phyloP scores from a whole-genome alignment of 1,140 invertebrate genomes.

The Melanaphis sacchari region DNA sequence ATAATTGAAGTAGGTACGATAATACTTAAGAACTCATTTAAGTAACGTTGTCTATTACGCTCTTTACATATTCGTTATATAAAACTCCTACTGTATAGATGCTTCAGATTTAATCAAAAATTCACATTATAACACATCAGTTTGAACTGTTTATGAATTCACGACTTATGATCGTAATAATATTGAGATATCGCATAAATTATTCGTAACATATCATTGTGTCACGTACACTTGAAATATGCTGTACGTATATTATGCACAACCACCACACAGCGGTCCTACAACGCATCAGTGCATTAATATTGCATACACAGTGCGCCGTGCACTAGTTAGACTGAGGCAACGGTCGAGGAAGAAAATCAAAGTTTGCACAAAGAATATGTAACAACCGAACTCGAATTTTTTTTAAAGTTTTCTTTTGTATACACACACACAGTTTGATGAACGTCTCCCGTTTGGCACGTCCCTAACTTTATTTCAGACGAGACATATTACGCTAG shows the following conservation, averaged over 20 bases:
- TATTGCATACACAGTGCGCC: conserved; percentile 51
- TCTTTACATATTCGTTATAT: not conserved
- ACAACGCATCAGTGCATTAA: conserved; percentile 42
- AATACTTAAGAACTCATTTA: too few species aligned
- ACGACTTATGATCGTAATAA: not conserved
- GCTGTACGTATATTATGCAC: not conserved
- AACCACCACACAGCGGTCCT: not conserved
- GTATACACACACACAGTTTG: not conserved
- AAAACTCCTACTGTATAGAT: not conserved
- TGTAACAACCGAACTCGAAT: not conserved
- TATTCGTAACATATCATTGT: conserved; percentile 8
- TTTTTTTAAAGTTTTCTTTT: not conserved
- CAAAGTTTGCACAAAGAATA: conserved; percentile 12
- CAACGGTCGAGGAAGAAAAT: not conserved
- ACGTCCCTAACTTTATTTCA: not conserved
- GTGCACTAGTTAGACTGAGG: not conserved
- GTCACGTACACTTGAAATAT: conserved; percentile 5
- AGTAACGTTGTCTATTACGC: too few species aligned
- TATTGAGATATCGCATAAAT: not conserved
- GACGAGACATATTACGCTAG: not conserved
- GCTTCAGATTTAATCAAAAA: not conserved
- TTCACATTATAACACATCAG: not conserved
- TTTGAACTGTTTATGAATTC: not conserved
- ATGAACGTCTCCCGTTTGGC: not conserved
- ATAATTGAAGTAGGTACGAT: too few species aligned